These are phyloP conservation scores for Chaetodon trifascialis DNA, from an alignment of 2,113 vertebrate genomes.

Conservation along the genomic window DNA sequence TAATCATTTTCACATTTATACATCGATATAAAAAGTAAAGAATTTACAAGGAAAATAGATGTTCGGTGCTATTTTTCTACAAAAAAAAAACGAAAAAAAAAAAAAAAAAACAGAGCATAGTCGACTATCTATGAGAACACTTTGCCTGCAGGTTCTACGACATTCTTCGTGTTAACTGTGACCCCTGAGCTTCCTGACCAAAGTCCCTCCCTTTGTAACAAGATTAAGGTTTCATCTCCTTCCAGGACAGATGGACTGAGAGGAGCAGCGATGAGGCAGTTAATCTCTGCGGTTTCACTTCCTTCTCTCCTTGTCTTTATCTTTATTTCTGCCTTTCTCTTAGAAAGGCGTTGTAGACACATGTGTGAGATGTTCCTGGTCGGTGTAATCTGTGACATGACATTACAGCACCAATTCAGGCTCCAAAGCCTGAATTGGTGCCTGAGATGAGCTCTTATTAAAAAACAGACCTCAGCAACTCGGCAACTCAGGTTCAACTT, in stretches of 20 bases:
- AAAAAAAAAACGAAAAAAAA: too few relatives aligned
- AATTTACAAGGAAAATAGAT: not conserved
- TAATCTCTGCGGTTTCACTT: conserved; percentile 55
- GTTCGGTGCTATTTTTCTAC: not conserved
- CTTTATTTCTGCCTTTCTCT: conserved; percentile 2
- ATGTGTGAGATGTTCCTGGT: not conserved
- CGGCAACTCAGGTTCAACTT: not conserved
- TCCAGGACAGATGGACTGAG: conserved; percentile 62
- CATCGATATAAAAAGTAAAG: conserved; percentile 23
- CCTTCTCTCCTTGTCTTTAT: conserved; percentile 1
- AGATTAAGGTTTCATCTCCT: conserved; percentile 77
- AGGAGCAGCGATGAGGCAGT: conserved; percentile 12
- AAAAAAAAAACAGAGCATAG: not conserved
- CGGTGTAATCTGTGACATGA: not conserved
- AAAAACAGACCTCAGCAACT: not conserved
- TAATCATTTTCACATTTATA: not conserved
- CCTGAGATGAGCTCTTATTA: not conserved
- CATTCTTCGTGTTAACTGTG: conserved; percentile 6
- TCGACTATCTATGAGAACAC: not conserved
- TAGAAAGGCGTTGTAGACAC: conserved; percentile 13
- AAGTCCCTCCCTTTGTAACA: conserved; percentile 56
- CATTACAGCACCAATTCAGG: not conserved
- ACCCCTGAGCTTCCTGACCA: conserved; percentile 8
- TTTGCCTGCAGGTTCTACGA: not conserved
- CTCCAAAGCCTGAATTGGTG: too few relatives aligned